Conservation (phyloP, 2,797 vertebrate species). For the Eutrigla gurnardus region DNA sequence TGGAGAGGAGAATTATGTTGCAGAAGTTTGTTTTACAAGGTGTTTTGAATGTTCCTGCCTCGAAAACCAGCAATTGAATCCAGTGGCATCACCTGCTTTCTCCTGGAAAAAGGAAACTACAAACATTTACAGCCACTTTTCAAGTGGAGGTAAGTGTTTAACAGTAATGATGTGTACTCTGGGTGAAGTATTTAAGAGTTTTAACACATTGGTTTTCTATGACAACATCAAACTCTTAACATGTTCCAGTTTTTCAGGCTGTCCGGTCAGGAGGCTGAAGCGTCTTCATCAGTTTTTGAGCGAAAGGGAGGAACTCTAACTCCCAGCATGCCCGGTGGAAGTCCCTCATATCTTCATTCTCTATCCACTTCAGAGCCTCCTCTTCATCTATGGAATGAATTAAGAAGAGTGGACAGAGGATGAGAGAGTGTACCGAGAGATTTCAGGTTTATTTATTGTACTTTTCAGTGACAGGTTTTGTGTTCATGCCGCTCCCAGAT, state of each 20-base stretch:
- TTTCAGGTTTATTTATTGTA: background rate
- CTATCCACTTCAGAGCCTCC: slow-evolving; percentile 79
- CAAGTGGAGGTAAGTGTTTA: background rate
- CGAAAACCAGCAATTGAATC: background rate
- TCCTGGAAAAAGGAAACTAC: background rate
- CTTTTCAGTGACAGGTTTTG: slow-evolving; percentile 11
- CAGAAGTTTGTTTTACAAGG: background rate
- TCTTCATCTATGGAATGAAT: slow-evolving; percentile 83
- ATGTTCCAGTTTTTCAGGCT: slow-evolving; percentile 23
- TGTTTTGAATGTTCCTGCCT: background rate
- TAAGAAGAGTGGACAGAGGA: slow-evolving; percentile 7
- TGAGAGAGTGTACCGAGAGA: background rate
- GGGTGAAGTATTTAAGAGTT: background rate
- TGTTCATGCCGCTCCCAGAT: slow-evolving; percentile 6
- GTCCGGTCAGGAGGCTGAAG: slow-evolving; percentile 71
- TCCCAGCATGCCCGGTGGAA: slow-evolving; percentile 91
- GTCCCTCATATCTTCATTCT: slow-evolving; percentile 80
- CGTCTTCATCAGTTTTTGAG: slow-evolving; percentile 85
- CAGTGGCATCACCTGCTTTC: background rate
- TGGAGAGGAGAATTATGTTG: background rate
- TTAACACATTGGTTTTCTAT: background rate
- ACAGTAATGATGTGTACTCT: background rate
- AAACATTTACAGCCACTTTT: slow-evolving; percentile 15
- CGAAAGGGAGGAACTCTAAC: slow-evolving; percentile 91
- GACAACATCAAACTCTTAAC: background rate